Conservation (phyloP, 2,113 vertebrate species). For the Tor tambroides region DNA sequence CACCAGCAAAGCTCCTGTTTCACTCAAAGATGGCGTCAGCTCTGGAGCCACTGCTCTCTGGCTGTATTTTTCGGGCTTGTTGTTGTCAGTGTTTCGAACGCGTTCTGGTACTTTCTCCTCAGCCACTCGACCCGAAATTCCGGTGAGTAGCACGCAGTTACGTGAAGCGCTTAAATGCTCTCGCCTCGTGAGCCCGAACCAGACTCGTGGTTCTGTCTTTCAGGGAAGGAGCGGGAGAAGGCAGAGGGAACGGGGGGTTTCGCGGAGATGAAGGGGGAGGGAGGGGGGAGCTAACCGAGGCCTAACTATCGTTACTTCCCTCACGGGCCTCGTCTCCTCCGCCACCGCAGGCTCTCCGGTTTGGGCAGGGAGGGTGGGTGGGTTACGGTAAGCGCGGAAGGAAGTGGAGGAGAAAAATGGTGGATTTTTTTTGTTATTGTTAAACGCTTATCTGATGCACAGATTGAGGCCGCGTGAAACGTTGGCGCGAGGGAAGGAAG, state of each 20-base stretch:
- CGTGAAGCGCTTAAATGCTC: slow-evolving; percentile 29
- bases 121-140: slow-evolving; percentile 71
- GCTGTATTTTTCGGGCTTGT: slow-evolving; percentile 79
- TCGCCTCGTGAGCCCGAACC: slow-evolving; percentile 65
- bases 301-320: slow-evolving; percentile 73
- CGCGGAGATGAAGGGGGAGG: slow-evolving; percentile 49
- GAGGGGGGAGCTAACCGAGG: slow-evolving; percentile 64
- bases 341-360: slow-evolving; percentile 59
- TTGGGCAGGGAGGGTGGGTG: neutral
- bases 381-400: slow-evolving; percentile 3
- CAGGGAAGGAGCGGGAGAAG: slow-evolving; percentile 74
- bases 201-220: slow-evolving; percentile 71
- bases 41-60: slow-evolving; percentile 77
- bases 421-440: slow-evolving; percentile 47
- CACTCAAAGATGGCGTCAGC: slow-evolving; percentile 85
- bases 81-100: slow-evolving; percentile 77
- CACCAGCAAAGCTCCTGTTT: slow-evolving; percentile 78
- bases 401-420: slow-evolving; percentile 4
- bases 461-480: slow-evolving; percentile 13
- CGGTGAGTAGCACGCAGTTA: slow-evolving; percentile 72
- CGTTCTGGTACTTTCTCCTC: slow-evolving; percentile 67
- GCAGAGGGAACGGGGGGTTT: slow-evolving; percentile 74
- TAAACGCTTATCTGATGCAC: slow-evolving; percentile 48
- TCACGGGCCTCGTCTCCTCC: slow-evolving; percentile 75
- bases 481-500: neutral